These are phyloP conservation scores for Lytechinus variegatus DNA, from an alignment of 35 echinoderm and acorn worm genomes.

Conservation along the genomic window DNA sequence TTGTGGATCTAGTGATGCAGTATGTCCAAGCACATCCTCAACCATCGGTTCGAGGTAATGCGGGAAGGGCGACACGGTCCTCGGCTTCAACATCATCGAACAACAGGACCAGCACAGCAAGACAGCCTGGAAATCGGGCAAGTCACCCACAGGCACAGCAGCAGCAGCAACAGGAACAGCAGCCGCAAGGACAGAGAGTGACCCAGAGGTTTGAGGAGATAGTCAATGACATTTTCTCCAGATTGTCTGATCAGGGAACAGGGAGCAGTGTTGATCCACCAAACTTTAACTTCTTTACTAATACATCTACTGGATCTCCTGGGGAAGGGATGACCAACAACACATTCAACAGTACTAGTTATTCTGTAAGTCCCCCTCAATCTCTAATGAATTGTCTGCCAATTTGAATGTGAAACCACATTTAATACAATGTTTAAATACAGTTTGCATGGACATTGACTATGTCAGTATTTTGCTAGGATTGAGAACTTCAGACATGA, in stretches of 20 bases:
- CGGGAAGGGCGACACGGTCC: background rate
- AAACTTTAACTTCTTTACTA: background rate
- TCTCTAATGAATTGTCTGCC: background rate
- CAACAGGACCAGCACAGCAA: background rate
- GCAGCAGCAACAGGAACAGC: slow-evolving; percentile 30
- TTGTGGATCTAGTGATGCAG: slow-evolving; percentile 59
- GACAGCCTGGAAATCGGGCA: background rate
- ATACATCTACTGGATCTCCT: background rate
- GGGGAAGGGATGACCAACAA: background rate
- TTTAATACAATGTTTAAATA: too few species aligned
- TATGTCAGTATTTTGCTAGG: too few species aligned
- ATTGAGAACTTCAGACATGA: too few species aligned
- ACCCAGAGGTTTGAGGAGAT: slow-evolving; percentile 16
- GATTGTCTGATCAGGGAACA: background rate
- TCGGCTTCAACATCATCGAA: background rate
- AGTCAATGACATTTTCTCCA: slow-evolving; percentile 14
- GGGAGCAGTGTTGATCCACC: slow-evolving; percentile 49
- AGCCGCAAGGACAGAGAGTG: background rate
- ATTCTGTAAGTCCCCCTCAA: background rate
- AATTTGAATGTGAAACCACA: too few species aligned
- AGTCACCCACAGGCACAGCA: slow-evolving; percentile 20
- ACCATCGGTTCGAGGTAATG: too few species aligned
- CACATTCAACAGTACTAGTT: slow-evolving; percentile 16
- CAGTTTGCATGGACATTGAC: too few species aligned
- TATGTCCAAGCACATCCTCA: slow-evolving; percentile 34